A percentile compares a stretch with the other conserved stretches of the same genome.
phyloP scores from a whole-genome alignment of 2,797 vertebrate genomes.

The Thaleichthys pacificus region DNA sequence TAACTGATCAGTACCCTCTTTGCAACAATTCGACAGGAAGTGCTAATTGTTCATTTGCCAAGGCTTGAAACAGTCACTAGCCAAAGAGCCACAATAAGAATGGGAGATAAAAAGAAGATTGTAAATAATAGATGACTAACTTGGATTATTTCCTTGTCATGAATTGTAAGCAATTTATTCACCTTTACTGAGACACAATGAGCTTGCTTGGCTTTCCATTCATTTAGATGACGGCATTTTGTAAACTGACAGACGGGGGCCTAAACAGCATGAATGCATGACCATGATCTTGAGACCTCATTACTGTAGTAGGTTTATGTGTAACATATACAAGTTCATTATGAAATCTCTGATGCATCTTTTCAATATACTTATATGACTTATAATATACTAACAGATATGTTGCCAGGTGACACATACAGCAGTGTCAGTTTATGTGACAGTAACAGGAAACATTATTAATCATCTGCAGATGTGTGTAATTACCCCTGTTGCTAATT shows the following conservation, averaged over 20 bases:
- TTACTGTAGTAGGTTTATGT: too few relatives aligned
- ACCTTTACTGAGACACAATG: background rate
- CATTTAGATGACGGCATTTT: too few relatives aligned
- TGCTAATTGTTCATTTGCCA: conserved; percentile 39
- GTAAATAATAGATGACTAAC: background rate
- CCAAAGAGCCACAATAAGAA: background rate
- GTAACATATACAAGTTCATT: background rate
- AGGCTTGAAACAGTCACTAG: too few relatives aligned
- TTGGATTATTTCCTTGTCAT: background rate
- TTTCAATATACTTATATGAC: background rate
- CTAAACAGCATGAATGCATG: too few relatives aligned
- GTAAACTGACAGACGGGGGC: too few relatives aligned
- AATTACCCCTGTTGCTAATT: conserved; percentile 76
- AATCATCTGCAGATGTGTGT: conserved; percentile 67
- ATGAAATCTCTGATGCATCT: background rate
- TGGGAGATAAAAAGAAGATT: background rate
- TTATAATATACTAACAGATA: background rate
- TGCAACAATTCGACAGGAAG: conserved; percentile 46
- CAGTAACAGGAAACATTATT: conserved; percentile 39
- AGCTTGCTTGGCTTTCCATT: background rate
- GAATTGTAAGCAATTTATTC: background rate
- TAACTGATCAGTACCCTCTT: conserved; percentile 59
- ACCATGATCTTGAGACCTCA: too few relatives aligned
- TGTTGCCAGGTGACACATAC: background rate
- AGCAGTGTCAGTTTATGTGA: background rate